Conservation (phyloP, 2,797 vertebrate genomes). For the Diglossa cyanea region DNA sequence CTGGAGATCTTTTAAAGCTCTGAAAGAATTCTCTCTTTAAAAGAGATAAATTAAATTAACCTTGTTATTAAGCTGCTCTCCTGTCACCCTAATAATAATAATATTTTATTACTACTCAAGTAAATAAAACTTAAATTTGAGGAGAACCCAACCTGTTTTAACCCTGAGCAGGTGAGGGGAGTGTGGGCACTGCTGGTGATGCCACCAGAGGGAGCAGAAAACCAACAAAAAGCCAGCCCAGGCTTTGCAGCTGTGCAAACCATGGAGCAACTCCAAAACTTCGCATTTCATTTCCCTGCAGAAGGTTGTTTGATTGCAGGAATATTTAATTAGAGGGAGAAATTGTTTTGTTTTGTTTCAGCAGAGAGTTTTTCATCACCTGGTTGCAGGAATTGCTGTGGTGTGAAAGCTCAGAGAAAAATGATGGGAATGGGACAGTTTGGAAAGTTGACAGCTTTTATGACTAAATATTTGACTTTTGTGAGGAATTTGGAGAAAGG, state of each 20-base stretch:
- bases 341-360: background rate
- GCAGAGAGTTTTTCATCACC: background rate
- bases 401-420: background rate
- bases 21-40: background rate
- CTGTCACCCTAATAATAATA: background rate
- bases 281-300: background rate
- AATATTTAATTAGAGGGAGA: background rate
- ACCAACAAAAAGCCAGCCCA: background rate
- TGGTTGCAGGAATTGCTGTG: background rate
- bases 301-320: background rate
- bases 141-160: too few relatives aligned
- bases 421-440: background rate
- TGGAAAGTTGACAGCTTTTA: background rate
- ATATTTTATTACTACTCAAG: background rate
- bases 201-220: constrained; percentile 63
- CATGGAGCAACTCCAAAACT: background rate
- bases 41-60: background rate
- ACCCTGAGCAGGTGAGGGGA: too few relatives aligned
- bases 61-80: background rate
- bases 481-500: background rate
- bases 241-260: background rate
- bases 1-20: background rate
- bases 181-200: background rate
- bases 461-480: background rate
- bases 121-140: background rate